Evolutionary conservation across 1,140 invertebrate species (phyloP).

Genomic region (Drosophila pruinosa): DNA sequence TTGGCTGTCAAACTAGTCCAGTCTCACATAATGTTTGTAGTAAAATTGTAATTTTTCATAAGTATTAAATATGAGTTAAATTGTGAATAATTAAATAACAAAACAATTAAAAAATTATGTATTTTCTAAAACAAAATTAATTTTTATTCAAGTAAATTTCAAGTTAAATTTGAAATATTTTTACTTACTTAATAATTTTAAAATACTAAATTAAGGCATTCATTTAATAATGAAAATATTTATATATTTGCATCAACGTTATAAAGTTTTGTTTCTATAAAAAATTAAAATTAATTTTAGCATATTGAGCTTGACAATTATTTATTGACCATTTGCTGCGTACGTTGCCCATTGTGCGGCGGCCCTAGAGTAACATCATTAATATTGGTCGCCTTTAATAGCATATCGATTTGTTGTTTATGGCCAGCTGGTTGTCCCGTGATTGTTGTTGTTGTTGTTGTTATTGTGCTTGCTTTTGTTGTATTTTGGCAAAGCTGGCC

Average conservation of each 20-base stretch:
- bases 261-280: not conserved
- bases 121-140: no score
- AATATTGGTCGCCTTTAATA: conserved; percentile 48
- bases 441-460: conserved; percentile 20
- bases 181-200: no score
- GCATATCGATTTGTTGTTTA: conserved; percentile 68
- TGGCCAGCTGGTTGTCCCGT: conserved; percentile 22
- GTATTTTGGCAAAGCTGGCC: conserved; percentile 16
- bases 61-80: no score
- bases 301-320: not conserved
- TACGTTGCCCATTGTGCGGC: not conserved
- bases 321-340: not conserved
- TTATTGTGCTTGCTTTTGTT: not conserved
- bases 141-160: no score
- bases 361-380: conserved; percentile 8
- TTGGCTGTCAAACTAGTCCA: not conserved
- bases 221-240: no score
- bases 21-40: not conserved
- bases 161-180: no score
- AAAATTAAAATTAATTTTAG: not conserved
- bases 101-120: no score
- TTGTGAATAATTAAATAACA: no score
- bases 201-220: no score
- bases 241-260: not conserved
- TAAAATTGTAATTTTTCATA: no score